Evolutionary conservation across 1,140 invertebrate genomes (phyloP).

Genomic region (Hycleus cichorii): DNA sequence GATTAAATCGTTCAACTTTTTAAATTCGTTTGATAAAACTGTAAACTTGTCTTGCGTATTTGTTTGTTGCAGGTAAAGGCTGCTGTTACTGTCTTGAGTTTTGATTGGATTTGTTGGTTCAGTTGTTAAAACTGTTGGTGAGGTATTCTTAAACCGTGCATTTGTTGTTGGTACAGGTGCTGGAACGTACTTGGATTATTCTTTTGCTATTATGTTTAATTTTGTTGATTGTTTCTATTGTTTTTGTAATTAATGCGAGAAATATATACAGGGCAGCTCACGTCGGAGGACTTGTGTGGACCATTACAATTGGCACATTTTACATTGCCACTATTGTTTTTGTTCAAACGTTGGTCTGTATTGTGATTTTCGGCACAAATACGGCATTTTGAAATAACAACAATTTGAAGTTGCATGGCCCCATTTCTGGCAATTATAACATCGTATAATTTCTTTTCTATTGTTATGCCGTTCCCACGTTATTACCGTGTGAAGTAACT

Average conservation of each 20-base stretch:
- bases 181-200: too few relatives aligned
- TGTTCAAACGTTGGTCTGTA: slow-evolving; percentile 28
- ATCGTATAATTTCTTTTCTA: slow-evolving; percentile 28
- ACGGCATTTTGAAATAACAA: slow-evolving; percentile 25
- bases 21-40: too few relatives aligned
- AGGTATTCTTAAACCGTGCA: neutral
- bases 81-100: neutral
- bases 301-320: slow-evolving; percentile 34
- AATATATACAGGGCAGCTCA: neutral
- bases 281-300: slow-evolving; percentile 23
- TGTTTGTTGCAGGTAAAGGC: neutral
- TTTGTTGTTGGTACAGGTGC: neutral
- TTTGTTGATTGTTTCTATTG: neutral
- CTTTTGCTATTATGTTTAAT: too few relatives aligned
- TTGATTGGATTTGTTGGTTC: neutral
- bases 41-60: too few relatives aligned
- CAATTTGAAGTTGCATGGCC: slow-evolving; percentile 35
- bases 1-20: too few relatives aligned
- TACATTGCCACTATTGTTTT: slow-evolving; percentile 16
- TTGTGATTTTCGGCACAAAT: slow-evolving; percentile 37
- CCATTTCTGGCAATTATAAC: slow-evolving; percentile 36
- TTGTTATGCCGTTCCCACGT: slow-evolving; percentile 26
- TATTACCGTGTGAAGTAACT: neutral
- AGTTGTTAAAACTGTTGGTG: neutral
- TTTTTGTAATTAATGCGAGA: neutral